Percentiles rank a stretch among this genome's conserved stretches.
These are phyloP conservation scores for Tricholaema leucomelas DNA, from an alignment of 2,113 vertebrate species.

Conservation along the genomic window DNA sequence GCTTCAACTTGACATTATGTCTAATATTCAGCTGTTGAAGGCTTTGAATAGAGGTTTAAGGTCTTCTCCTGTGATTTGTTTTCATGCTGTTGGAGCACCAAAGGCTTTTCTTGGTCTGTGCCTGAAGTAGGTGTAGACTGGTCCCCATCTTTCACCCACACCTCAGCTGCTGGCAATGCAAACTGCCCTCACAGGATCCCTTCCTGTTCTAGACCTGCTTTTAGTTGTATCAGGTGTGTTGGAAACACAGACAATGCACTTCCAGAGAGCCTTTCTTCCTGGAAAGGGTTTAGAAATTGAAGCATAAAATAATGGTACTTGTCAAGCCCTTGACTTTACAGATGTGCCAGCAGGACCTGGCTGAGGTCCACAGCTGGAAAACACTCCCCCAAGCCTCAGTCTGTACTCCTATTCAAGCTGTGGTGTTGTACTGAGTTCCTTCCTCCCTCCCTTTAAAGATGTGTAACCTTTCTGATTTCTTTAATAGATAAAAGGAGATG, in stretches of 20 bases:
- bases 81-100: constrained; percentile 27
- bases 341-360: not conserved
- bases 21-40: not conserved
- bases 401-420: not conserved
- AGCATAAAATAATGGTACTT: not conserved
- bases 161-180: constrained; percentile 37
- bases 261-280: not conserved
- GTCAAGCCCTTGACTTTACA: not conserved
- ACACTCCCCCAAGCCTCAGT: accelerated
- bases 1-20: not conserved
- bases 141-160: not conserved
- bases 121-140: not conserved
- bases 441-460: not conserved
- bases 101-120: not conserved
- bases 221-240: constrained; percentile 13
- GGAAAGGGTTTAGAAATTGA: not conserved
- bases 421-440: not conserved
- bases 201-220: not conserved
- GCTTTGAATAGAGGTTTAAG: not conserved
- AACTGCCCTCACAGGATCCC: not conserved
- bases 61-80: not conserved
- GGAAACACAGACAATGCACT: not conserved
- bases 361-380: not conserved
- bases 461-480: not conserved
- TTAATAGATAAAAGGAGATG: not conserved